A percentile compares a stretch with the other conserved stretches of the same genome.
Evolutionary conservation across 2,113 vertebrate species (phyloP).

Genomic region (Lates calcarifer): DNA sequence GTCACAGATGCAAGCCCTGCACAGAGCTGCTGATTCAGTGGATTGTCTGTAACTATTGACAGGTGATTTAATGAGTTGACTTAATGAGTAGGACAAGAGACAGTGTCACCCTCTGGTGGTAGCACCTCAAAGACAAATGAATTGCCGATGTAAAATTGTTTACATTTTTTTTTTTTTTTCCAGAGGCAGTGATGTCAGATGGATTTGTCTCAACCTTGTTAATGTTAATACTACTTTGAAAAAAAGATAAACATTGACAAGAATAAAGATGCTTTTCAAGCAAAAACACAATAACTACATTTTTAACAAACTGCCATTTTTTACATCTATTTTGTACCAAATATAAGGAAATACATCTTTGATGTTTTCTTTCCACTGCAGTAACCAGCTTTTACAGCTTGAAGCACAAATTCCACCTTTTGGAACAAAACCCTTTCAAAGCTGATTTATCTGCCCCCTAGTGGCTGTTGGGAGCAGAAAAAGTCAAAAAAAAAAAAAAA

Average conservation of each 20-base stretch:
- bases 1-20: background rate
- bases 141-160: no score
- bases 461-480: slow-evolving; percentile 6
- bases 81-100: background rate
- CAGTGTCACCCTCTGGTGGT: background rate
- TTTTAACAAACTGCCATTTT: no score
- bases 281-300: no score
- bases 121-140: background rate
- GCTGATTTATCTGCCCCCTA: background rate
- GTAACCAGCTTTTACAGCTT: no score
- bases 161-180: no score
- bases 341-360: background rate
- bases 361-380: background rate
- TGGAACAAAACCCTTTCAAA: background rate
- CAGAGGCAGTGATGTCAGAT: no score
- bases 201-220: no score
- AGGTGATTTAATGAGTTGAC: background rate
- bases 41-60: background rate
- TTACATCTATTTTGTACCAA: no score
- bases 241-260: no score
- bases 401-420: background rate
- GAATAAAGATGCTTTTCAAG: no score
- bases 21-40: background rate
- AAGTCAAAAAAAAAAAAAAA: background rate
- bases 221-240: no score